A percentile compares a stretch with the other conserved stretches of the same genome.
Evolutionary conservation across 2,797 vertebrate genomes (phyloP).

Genomic region (Sparidentex hasta): DNA sequence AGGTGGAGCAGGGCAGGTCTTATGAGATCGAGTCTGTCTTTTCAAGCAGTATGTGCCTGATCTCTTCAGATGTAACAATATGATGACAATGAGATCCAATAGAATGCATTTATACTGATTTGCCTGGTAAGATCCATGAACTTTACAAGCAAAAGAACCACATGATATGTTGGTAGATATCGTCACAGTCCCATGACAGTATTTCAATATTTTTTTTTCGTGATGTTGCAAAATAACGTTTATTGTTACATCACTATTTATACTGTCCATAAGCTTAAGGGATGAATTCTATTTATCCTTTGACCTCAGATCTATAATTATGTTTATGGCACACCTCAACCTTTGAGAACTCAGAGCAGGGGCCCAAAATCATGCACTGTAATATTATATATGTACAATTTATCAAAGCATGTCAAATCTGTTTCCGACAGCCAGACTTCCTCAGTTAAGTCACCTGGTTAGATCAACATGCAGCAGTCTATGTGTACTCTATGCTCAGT

Average conservation of each 20-base stretch:
- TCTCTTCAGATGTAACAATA: no score
- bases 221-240: no score
- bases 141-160: no score
- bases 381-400: neutral
- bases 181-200: no score
- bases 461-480: neutral
- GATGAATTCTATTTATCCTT: neutral
- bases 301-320: neutral
- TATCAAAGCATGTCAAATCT: neutral
- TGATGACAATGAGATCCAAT: no score
- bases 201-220: no score
- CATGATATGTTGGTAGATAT: no score
- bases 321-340: constrained; percentile 16
- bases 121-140: no score
- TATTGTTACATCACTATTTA: neutral
- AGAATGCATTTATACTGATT: no score
- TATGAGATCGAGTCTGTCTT: no score
- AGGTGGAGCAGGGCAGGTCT: no score
- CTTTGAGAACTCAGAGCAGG: neutral
- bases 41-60: no score
- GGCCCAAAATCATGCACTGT: neutral
- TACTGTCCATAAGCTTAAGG: neutral
- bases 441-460: neutral
- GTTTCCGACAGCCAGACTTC: neutral
- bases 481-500: neutral